Evolutionary conservation across 2,797 vertebrate genomes (phyloP), one percentile per base, ranked within the genome.

Genomic region (Ciconia nigra): DNA sequence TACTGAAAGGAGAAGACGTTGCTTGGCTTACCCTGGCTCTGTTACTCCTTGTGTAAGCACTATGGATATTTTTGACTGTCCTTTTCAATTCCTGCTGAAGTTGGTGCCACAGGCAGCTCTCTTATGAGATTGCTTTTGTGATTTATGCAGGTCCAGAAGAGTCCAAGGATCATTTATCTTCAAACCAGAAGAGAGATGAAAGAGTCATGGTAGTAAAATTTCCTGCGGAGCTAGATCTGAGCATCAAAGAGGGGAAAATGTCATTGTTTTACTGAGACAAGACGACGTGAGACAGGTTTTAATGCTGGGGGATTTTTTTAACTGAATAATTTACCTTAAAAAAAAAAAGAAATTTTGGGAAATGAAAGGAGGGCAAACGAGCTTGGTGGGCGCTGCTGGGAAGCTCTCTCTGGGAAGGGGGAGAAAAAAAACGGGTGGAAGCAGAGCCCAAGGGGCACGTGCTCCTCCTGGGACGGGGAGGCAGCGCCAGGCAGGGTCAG

Each of bases 121-220:
- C 97, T 98, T 94, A 97, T 97, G 95, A 98, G 97, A 98, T 98
- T 98, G 97, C 96, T 98, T 97, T 97, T 98, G 96, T 98, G 98
- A 98, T 98, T 98, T 98, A 98, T 98, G 97, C 74, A 24, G 94
- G 97, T 96, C 97, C 97, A 96, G 97, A 98, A 97, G 97, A 97
- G 97, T 97, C 97, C 97, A 97, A 97, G 93, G 95, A 96, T 98
- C 97, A 98, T 98, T 98, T 98, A 98, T 98, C 98, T 98, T 98
- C 97, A 97, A 98, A 97, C 97, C 90, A 97, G 97, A 96, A 97
- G 97, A 96, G 94, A 98, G 97, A 98, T 98, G 97, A 98, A 98
- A 98, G 98, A 94, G 76, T 95, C 93, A 91, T 37, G 81, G 95
- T 96, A 97, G 96, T 97, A 98, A 98, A 96, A 96, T 97, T 97